These are phyloP conservation scores for Acanthiza pusilla DNA, from an alignment of 2,797 vertebrate genomes.

Conservation along the genomic window DNA sequence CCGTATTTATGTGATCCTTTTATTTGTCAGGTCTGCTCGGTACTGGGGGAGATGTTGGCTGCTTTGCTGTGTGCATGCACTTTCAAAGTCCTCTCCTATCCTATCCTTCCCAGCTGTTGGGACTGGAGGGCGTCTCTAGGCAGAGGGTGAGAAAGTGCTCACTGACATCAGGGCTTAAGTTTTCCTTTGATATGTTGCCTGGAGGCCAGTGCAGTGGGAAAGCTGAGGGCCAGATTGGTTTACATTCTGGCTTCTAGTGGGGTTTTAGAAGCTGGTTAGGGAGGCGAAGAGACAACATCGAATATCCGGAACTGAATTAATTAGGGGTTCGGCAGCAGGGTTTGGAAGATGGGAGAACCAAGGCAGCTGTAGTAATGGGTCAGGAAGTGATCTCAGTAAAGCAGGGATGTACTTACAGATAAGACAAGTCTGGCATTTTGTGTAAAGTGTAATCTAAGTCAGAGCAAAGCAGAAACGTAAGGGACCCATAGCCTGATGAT, in stretches of 20 bases:
- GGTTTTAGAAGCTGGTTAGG: slow-evolving; percentile 4
- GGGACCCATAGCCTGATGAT: neutral
- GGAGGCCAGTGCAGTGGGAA: neutral
- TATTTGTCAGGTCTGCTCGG: neutral
- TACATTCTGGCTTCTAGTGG: neutral
- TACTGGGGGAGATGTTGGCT: neutral
- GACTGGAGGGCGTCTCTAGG: neutral
- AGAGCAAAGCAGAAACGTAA: neutral
- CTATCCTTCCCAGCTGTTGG: neutral
- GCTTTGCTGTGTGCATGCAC: neutral
- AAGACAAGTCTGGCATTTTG: neutral
- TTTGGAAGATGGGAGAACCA: neutral
- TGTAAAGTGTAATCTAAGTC: neutral
- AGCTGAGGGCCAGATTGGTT: neutral
- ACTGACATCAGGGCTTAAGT: neutral
- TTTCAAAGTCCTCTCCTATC: neutral
- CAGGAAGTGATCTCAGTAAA: neutral
- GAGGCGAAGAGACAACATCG: neutral
- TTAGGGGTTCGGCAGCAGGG: neutral
- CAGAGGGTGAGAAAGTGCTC: neutral
- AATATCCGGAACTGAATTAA: neutral
- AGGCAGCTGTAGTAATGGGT: neutral
- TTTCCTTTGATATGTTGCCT: slow-evolving; percentile 14
- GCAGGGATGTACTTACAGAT: neutral
- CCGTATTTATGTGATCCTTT: neutral